Evolutionary conservation across 1,140 invertebrate genomes (phyloP).

Genomic region (Brachionus manjavacas): DNA sequence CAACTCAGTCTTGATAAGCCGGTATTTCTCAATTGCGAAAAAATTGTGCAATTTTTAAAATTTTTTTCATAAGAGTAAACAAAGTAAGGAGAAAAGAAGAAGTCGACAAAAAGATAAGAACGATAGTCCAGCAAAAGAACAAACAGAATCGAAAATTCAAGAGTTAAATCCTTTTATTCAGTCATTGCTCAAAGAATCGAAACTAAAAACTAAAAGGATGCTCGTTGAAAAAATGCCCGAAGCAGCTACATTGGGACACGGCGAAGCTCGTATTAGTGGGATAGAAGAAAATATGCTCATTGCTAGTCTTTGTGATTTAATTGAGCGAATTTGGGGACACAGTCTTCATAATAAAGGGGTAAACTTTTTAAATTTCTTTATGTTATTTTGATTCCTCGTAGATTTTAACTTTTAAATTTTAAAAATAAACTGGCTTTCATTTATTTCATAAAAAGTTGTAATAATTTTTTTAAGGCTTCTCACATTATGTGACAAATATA

Average conservation of each 20-base stretch:
- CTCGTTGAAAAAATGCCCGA: constrained; percentile 91
- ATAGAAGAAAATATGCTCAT: constrained; percentile 97
- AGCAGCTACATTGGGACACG: constrained; percentile 73
- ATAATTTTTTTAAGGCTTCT: too few species aligned
- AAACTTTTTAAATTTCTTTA: not conserved
- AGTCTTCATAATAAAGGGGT: constrained; percentile 86
- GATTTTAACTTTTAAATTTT: not conserved
- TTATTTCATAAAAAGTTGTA: too few species aligned
- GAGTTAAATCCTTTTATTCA: constrained; percentile 71
- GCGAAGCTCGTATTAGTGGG: constrained; percentile 63
- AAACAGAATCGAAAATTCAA: not conserved
- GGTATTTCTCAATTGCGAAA: not conserved
- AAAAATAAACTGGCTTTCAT: not conserved
- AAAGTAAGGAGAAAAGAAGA: not conserved
- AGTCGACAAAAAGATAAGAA: not conserved
- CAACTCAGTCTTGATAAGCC: not conserved
- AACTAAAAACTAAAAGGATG: constrained; percentile 88
- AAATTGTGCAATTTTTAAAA: not conserved
- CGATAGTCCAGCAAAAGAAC: not conserved
- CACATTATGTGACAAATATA: too few species aligned
- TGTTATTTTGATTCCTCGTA: not conserved
- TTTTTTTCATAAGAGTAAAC: not conserved
- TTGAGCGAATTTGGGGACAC: constrained; percentile 96
- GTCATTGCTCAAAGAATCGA: constrained; percentile 71
- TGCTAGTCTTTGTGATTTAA: constrained; percentile 88